Evolutionary conservation across 2,797 vertebrate genomes (phyloP).

Genomic region (Potorous gilbertii): DNA sequence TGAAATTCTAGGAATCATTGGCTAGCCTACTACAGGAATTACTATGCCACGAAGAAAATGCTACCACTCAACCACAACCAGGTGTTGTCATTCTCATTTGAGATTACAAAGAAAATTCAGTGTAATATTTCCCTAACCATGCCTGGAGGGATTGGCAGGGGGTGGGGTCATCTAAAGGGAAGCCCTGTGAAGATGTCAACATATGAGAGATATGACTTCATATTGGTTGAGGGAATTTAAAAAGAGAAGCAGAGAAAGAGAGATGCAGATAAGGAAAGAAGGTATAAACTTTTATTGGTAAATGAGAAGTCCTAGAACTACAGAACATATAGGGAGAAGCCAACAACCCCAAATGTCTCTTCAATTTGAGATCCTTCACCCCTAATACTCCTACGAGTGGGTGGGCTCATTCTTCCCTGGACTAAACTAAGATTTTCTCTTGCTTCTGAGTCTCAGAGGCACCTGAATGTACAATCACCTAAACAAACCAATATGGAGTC

Average conservation of each 20-base stretch:
- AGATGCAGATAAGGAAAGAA: not conserved
- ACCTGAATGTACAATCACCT: not conserved
- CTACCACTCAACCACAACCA: not conserved
- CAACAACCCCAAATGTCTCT: not conserved
- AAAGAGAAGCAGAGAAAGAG: not conserved
- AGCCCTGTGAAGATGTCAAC: not conserved
- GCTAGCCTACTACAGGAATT: not conserved
- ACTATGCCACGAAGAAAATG: not conserved
- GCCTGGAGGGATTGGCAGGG: not conserved
- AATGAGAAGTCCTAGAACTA: not conserved
- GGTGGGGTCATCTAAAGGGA: not conserved
- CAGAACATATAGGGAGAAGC: not conserved
- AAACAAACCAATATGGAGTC: not conserved
- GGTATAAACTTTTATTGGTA: not conserved
- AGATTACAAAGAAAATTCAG: not conserved
- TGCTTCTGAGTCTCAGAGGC: not conserved
- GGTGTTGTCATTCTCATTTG: not conserved
- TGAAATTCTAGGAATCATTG: not conserved
- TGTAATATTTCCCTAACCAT: not conserved
- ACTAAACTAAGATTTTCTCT: not conserved
- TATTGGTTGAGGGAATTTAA: not conserved
- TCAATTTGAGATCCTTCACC: not conserved
- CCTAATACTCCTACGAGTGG: not conserved
- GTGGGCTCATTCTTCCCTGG: not conserved
- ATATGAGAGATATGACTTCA: not conserved